Evolutionary conservation across 2,888 invertebrate genomes (phyloP).

Genomic region (Macrosoma leucophasiata): DNA sequence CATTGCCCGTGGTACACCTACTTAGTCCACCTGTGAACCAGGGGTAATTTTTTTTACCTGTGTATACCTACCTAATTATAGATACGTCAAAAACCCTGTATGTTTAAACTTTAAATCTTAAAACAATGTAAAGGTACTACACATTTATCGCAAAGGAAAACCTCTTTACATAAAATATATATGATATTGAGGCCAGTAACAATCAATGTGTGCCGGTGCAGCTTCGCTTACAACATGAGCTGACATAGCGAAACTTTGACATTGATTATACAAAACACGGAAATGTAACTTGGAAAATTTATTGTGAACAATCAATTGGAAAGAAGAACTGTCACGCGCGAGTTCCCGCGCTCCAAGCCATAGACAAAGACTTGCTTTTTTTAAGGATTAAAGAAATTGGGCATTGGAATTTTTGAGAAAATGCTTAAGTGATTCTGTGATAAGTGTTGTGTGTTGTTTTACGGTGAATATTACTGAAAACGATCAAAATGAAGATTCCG

Average conservation of each 20-base stretch:
- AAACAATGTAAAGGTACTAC: too few species aligned
- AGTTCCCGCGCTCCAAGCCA: slow-evolving; percentile 36
- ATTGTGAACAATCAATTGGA: slow-evolving; percentile 11
- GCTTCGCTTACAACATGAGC: slow-evolving; percentile 20
- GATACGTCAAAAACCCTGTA: too few species aligned
- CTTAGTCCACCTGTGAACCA: too few species aligned
- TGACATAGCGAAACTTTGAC: slow-evolving; percentile 29
- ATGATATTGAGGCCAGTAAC: slow-evolving; percentile 38
- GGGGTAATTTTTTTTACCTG: too few species aligned
- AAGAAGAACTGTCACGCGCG: too few species aligned
- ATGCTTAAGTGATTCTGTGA: slow-evolving; percentile 16
- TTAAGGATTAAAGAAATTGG: too few species aligned
- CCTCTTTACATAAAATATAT: slow-evolving; percentile 35
- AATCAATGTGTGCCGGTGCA: slow-evolving; percentile 9
- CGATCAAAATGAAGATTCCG: slow-evolving; percentile 37
- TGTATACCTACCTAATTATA: too few species aligned
- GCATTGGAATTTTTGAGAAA: slow-evolving; percentile 15
- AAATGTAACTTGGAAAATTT: slow-evolving; percentile 16
- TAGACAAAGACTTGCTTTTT: slow-evolving; percentile 26
- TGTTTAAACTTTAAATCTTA: too few species aligned
- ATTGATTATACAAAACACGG: slow-evolving; percentile 31
- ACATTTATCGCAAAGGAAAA: slow-evolving; percentile 14
- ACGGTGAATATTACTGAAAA: slow-evolving; percentile 9
- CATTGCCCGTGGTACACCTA: too few species aligned
- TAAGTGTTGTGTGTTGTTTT: slow-evolving; percentile 13